Evolutionary conservation across 2,888 invertebrate genomes (phyloP), one percentile per base, ranked within the genome.

Genomic region (Dorcus parallelipipedus): DNA sequence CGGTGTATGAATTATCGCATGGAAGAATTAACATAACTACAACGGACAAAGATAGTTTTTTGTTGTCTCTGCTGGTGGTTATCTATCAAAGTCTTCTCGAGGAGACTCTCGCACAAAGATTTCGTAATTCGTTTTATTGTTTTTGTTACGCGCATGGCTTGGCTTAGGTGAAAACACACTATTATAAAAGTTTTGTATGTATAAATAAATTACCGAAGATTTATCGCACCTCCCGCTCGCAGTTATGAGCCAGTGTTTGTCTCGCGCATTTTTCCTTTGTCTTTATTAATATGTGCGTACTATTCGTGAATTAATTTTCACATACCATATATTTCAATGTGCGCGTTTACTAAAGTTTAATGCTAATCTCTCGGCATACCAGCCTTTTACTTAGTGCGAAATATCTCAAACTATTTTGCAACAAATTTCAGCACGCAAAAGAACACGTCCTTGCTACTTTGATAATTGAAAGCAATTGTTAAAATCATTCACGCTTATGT

Each of bases 211-310:
- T 66, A 66, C 61, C 17, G 9, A 59, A 67, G 65, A 66, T 66
- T 67, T 67, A 68, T 64, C 59, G 55, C 54, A 54, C 52, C 58
- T 60, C 62, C 64, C 60, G 57, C 62, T 62, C 63, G 63, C 70
- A 71, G 72, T 73, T 75, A 73, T 73, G 73, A 75, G 75, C 73
- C 73, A 69, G 67, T 69, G 67, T 68, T 69, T 69, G 67, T 67
- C 65, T 66, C 63, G 61, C 49, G 50, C 52, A 48, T 60, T 60
- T 66, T 65, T 69, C 66, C 52, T 53, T 69, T 66, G 60, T 62
- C 66, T 66, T 68, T 69, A 69, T 68, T 70, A 70, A 67, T 69
- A 56, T 52, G 55, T 52, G 49, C 52, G 52, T 52, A 52, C 52
- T 41, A 49, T 56, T 59, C 55, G 52, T 49, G 54, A 52, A 49